These are phyloP conservation scores for Oostethus manadensis DNA, from an alignment of 2,113 vertebrate species.

Conservation along the genomic window DNA sequence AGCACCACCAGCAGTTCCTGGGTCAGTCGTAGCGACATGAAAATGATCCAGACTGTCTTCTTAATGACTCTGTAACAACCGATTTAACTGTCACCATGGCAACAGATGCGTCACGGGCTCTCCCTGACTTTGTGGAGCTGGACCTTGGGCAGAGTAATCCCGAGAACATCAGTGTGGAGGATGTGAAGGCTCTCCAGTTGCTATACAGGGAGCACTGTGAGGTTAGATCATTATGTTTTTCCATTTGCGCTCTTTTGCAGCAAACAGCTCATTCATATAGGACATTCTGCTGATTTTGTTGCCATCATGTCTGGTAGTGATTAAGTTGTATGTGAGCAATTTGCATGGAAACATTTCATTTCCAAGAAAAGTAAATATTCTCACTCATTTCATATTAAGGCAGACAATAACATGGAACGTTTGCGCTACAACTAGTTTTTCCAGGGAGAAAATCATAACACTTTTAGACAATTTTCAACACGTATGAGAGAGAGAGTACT, in stretches of 20 bases:
- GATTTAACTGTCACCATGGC: not conserved
- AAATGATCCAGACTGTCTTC: not conserved
- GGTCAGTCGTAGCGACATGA: slow-evolving; percentile 66
- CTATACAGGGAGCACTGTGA: slow-evolving; percentile 93
- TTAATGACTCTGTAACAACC: not conserved
- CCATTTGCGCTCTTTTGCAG: not conserved
- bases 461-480: too few relatives aligned
- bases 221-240: slow-evolving; percentile 69
- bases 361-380: too few relatives aligned
- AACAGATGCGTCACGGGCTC: slow-evolving; percentile 84
- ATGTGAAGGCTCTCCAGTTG: slow-evolving; percentile 86
- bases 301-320: too few relatives aligned
- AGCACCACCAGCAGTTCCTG: slow-evolving; percentile 95
- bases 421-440: too few relatives aligned
- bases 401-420: too few relatives aligned
- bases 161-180: slow-evolving; percentile 77
- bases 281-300: too few relatives aligned
- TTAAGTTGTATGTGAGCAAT: too few relatives aligned
- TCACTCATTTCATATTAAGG: too few relatives aligned
- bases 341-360: too few relatives aligned
- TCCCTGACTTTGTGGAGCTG: slow-evolving; percentile 87
- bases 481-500: too few relatives aligned
- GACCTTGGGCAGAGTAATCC: slow-evolving; percentile 77
- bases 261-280: too few relatives aligned
- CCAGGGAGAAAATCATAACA: too few relatives aligned